Percentiles rank a stretch among this genome's conserved stretches.
Evolutionary conservation across 1,140 invertebrate genomes (phyloP).

Genomic region (Cydia fagiglandana): DNA sequence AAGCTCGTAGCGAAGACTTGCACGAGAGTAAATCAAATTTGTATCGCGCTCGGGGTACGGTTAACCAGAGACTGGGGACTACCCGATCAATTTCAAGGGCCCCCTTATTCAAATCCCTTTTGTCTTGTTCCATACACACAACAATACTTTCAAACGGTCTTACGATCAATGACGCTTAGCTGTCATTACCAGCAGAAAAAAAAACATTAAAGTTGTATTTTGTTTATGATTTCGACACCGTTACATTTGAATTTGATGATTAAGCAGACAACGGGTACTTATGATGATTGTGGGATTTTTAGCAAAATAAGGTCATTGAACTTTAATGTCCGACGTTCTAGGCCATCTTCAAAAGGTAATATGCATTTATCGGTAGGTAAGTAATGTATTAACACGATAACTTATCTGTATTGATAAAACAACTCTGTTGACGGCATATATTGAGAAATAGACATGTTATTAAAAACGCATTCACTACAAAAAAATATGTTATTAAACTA

Average conservation of each 20-base stretch:
- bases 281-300: constrained; percentile 3
- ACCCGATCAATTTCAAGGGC: constrained; percentile 76
- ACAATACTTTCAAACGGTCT: constrained; percentile 40
- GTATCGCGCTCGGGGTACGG: constrained; percentile 62
- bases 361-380: constrained; percentile 44
- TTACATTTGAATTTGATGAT: constrained; percentile 4
- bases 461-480: constrained; percentile 35
- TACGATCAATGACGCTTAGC: constrained; percentile 24
- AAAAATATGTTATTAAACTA: constrained; percentile 39
- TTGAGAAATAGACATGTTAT: constrained; percentile 44
- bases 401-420: constrained; percentile 72
- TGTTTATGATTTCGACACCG: neutral
- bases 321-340: constrained; percentile 11
- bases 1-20: constrained; percentile 33
- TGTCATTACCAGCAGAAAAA: neutral
- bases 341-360: constrained; percentile 31
- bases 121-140: constrained; percentile 74
- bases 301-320: constrained; percentile 10
- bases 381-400: constrained; percentile 60
- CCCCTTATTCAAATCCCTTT: constrained; percentile 76
- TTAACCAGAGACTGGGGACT: constrained; percentile 72
- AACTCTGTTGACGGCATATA: constrained; percentile 71
- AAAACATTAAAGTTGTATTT: constrained; percentile 12
- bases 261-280: neutral
- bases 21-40: constrained; percentile 67